phyloP scores from a whole-genome alignment of 2,113 vertebrate species.

The Panurus biarmicus region DNA sequence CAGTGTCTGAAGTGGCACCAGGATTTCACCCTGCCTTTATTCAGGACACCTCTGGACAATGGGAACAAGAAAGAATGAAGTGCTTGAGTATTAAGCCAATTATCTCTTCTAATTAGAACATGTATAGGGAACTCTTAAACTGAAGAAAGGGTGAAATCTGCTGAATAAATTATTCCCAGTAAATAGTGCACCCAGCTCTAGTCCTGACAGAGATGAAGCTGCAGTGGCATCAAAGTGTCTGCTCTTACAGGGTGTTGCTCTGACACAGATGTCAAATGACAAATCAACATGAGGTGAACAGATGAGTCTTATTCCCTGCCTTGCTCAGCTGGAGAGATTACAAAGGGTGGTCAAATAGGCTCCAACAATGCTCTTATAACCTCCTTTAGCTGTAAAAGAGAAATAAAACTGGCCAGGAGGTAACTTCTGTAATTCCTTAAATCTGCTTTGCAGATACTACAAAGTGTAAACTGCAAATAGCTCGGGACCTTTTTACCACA shows the following conservation, averaged over 20 bases:
- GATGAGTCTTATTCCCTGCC: constrained; percentile 38
- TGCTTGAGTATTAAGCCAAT: constrained; percentile 51
- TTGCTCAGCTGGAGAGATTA: background rate
- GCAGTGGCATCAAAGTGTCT: constrained; percentile 46
- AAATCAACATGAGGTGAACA: constrained; percentile 51
- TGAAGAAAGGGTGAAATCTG: constrained; percentile 24
- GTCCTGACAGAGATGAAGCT: constrained; percentile 12
- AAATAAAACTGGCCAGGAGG: constrained; percentile 42
- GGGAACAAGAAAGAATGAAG: background rate
- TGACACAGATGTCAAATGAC: constrained; percentile 51
- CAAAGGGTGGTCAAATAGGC: constrained; percentile 28
- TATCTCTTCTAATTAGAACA: constrained; percentile 34
- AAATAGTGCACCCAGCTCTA: background rate
- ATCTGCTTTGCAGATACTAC: constrained; percentile 9
- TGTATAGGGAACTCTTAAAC: constrained; percentile 11
- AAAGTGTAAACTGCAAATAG: background rate
- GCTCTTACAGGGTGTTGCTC: background rate
- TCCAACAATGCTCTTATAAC: background rate
- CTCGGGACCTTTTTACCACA: background rate
- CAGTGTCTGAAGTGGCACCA: background rate
- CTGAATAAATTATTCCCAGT: constrained; percentile 35
- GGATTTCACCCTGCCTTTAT: constrained; percentile 21
- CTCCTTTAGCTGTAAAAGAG: constrained; percentile 27
- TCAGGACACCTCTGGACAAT: constrained; percentile 8
- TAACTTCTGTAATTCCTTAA: constrained; percentile 12